phyloP scores from a whole-genome alignment of 37 sponge, comb jelly and placozoan genomes.

The Halisarca cf. caerulea region DNA sequence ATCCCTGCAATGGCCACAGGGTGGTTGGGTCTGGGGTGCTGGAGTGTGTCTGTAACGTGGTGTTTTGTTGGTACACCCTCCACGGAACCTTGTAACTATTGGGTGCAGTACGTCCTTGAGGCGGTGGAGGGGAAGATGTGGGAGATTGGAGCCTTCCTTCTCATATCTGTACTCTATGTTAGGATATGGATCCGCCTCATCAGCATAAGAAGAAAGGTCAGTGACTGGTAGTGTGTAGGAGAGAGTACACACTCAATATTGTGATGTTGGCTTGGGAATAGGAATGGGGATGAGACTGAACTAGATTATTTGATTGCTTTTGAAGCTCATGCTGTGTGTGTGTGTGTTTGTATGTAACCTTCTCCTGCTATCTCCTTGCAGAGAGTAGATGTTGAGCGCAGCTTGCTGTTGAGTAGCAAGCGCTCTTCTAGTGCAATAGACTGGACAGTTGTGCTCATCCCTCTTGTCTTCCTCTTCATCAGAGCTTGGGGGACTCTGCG shows the following conservation, averaged over 20 bases:
- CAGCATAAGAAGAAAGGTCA: background rate
- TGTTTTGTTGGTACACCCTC: background rate
- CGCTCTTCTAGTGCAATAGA: background rate
- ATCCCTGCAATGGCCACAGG: slow-evolving; percentile 6
- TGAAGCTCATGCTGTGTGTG: too few relatives aligned
- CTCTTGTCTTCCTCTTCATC: background rate
- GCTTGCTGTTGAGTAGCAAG: background rate
- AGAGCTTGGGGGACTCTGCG: slow-evolving; percentile 5
- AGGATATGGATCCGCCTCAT: background rate
- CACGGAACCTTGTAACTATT: background rate
- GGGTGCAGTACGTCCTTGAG: background rate
- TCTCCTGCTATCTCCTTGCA: background rate
- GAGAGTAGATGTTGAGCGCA: background rate
- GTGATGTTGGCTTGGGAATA: too few relatives aligned
- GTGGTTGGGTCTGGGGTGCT: slow-evolving; percentile 8
- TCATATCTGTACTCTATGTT: slow-evolving; percentile 7
- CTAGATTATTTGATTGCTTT: too few relatives aligned
- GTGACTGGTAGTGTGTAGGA: background rate
- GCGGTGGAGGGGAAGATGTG: slow-evolving; percentile 1
- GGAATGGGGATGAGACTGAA: too few relatives aligned
- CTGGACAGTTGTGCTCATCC: slow-evolving; percentile 25
- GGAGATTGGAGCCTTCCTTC: background rate
- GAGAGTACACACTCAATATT: too few relatives aligned
- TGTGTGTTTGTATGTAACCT: too few relatives aligned
- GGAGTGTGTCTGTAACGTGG: slow-evolving; percentile 6